Base-by-base conservation (phyloP, 2,888 invertebrate species). In the Parnassius mnemosyne region DNA sequence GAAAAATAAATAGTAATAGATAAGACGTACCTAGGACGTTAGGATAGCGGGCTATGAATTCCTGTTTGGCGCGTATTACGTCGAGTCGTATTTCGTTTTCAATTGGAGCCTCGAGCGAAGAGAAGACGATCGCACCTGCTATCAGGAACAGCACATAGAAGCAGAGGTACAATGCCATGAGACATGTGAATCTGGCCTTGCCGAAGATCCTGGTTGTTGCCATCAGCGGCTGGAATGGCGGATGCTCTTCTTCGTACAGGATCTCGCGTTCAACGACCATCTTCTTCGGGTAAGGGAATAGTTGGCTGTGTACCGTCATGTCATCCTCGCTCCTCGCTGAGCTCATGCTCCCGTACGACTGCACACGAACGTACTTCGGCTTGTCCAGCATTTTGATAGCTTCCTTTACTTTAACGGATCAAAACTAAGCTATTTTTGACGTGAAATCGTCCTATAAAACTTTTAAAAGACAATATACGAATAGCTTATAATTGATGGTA, bases 121-220 rank as follows among this genome's bases (percentile, higher is more conserved):
- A 93, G 80, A 96, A 96, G 56, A 95, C 92, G 64, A 94, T 72
- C 0, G 95, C 95, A 0, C 96, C 96, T 60, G 94, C 84, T 25
- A 93, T 85, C 74, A 96, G 80, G 79, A 94, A 96, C 51, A 91
- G 79, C 9, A 92, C 67, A 78, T 95, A 95, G 71, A 94, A 92
- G 3, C 93, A 60, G 5, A 94, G 74, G 73, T 92, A 95, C 25
- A 92, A 75, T 12, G 85, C 67, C 66, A 94, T 84, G 42, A 94
- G 81, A 59, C 88, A 91, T 0, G 93, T 90, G 69, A 93, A 93
- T 67, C 92, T 87, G 52, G 92, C 85, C 63, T 93, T 83, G 3
- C 93, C 93, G 66, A 93, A 89, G 56, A 93, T 75, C 66, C 83
- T 83, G 1, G 77, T 78, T 1, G 90, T 90, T 0, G 83, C 89